Percentiles rank a stretch among this genome's conserved stretches.
Conservation (phyloP, 2,113 vertebrate genomes). For the Danionella cerebrum region DNA sequence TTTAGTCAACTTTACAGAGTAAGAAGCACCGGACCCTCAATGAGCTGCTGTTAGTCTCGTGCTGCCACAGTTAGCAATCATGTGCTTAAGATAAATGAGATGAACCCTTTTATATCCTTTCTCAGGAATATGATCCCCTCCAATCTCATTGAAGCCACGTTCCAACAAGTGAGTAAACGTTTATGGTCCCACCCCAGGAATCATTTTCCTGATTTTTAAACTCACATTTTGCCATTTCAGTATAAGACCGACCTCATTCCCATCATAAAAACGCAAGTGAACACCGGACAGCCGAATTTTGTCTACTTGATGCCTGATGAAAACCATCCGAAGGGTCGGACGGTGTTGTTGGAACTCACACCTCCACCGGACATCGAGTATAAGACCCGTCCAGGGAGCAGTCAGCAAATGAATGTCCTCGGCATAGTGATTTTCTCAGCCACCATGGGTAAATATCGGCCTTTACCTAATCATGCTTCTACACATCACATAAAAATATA, state of each 20-base stretch:
- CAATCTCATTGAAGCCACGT: slow-evolving; percentile 80
- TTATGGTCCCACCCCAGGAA: not conserved
- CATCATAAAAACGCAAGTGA: slow-evolving; percentile 51
- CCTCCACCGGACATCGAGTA: slow-evolving; percentile 71
- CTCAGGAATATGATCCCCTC: slow-evolving; percentile 86
- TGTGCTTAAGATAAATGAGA: not conserved
- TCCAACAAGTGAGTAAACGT: slow-evolving; percentile 72
- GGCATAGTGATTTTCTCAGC: slow-evolving; percentile 88
- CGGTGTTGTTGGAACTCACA: slow-evolving; percentile 73
- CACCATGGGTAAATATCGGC: slow-evolving; percentile 69
- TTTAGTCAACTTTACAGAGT: slow-evolving; percentile 52
- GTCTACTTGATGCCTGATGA: slow-evolving; percentile 74
- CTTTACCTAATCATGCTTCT: not conserved
- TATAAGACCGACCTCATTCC: slow-evolving; percentile 77
- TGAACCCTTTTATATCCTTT: not conserved
- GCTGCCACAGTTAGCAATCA: not conserved
- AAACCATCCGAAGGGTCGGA: slow-evolving; percentile 57
- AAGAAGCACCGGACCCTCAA: slow-evolving; percentile 43
- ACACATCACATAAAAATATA: not conserved
- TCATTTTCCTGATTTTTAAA: not conserved
- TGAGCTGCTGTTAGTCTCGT: slow-evolving; percentile 15
- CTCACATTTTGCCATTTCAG: slow-evolving; percentile 46
- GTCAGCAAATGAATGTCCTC: slow-evolving; percentile 83
- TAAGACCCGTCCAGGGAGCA: slow-evolving; percentile 73
- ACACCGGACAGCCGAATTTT: slow-evolving; percentile 60